Percentiles rank a stretch among this genome's conserved stretches.
Conservation (phyloP, 2,797 vertebrate species). For the Chelon labrosus region DNA sequence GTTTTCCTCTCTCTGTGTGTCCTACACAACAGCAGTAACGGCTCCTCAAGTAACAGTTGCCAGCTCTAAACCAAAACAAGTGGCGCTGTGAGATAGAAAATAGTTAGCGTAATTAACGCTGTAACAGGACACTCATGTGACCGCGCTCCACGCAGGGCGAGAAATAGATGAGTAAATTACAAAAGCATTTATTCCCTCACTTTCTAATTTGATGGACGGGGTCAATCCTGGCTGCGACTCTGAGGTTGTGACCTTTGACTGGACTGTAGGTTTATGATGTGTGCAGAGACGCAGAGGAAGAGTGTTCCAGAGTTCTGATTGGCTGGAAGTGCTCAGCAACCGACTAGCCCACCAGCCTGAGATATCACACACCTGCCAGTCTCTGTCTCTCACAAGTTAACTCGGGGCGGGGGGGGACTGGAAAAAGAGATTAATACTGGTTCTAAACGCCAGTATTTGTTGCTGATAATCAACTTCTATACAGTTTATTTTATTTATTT, state of each 20-base stretch:
- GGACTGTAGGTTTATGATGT: slow-evolving; percentile 37
- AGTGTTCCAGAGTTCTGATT: slow-evolving; percentile 41
- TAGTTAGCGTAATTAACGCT: slow-evolving; percentile 54
- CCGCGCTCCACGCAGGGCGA: slow-evolving; percentile 30
- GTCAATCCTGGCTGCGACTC: slow-evolving; percentile 35
- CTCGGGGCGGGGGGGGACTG: slow-evolving; percentile 49
- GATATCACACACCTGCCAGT: slow-evolving; percentile 78
- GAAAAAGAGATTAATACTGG: background rate
- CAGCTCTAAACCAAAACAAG: slow-evolving; percentile 12
- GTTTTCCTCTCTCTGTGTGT: background rate
- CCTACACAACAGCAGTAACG: background rate
- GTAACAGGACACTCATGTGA: slow-evolving; percentile 58
- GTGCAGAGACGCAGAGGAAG: slow-evolving; percentile 19
- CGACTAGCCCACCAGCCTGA: slow-evolving; percentile 31
- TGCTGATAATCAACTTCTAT: background rate
- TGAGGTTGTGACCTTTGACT: slow-evolving; percentile 47
- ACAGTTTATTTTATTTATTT: background rate
- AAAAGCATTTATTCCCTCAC: slow-evolving; percentile 40
- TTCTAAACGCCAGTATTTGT: slow-evolving; percentile 8
- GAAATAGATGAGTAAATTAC: slow-evolving; percentile 51
- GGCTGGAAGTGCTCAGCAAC: slow-evolving; percentile 48
- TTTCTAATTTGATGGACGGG: slow-evolving; percentile 63
- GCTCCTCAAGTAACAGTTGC: background rate
- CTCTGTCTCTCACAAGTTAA: slow-evolving; percentile 72
- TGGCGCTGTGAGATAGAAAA: slow-evolving; percentile 57